Conservation (phyloP, 2,888 invertebrate species). For the Imbricaverruca yamaguchii region DNA sequence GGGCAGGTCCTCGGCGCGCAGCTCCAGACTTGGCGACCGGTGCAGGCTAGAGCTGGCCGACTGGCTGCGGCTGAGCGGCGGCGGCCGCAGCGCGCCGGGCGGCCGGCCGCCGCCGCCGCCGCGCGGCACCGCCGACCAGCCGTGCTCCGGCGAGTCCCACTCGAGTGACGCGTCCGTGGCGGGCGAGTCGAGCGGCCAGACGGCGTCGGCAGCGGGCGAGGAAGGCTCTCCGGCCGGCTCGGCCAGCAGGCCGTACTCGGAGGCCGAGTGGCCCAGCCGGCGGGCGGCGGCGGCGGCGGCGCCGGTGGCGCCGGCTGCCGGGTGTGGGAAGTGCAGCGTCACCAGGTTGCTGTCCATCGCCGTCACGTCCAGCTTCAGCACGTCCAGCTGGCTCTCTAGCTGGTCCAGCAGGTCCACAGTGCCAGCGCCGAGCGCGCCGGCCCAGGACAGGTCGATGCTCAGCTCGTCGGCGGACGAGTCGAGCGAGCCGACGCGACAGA, state of each 20-base stretch:
- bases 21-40: constrained; percentile 1
- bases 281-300: neutral
- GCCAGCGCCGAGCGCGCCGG: neutral
- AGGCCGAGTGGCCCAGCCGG: neutral
- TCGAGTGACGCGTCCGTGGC: constrained; percentile 31
- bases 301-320: neutral
- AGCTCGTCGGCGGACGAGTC: neutral
- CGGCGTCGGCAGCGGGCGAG: constrained; percentile 23
- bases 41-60: constrained; percentile 14
- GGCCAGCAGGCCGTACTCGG: neutral
- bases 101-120: neutral
- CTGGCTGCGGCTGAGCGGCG: neutral
- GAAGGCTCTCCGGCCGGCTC: neutral
- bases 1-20: constrained; percentile 30
- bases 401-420: constrained; percentile 11
- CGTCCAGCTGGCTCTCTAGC: constrained; percentile 16
- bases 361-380: constrained; percentile 18
- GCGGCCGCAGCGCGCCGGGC: neutral
- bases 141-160: constrained; percentile 33
- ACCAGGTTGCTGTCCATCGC: constrained; percentile 1
- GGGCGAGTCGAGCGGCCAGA: constrained; percentile 29
- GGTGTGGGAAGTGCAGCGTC: constrained; percentile 16
- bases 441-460: constrained; percentile 14
- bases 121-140: constrained; percentile 28
- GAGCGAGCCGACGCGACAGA: neutral